Percentiles rank a stretch among this genome's conserved stretches.
Conservation (phyloP, 2,888 invertebrate species). For the Chouioia cunea region DNA sequence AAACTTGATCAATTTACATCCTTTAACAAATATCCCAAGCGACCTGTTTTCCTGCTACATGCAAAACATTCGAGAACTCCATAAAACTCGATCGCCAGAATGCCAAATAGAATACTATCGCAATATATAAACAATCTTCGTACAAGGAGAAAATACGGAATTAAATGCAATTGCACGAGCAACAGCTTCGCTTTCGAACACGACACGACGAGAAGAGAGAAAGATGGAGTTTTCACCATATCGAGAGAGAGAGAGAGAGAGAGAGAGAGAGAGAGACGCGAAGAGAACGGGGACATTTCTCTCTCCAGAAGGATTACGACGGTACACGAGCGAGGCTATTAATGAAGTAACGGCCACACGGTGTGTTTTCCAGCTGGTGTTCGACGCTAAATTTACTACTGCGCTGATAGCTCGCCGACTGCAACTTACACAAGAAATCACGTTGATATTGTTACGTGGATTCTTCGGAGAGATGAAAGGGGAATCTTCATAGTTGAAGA, state of each 20-base stretch:
- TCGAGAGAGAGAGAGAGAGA: no score
- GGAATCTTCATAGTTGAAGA: no score
- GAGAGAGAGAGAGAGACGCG: background rate
- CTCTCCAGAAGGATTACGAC: conserved; percentile 25
- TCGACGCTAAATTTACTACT: background rate
- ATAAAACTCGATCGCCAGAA: background rate
- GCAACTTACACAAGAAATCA: conserved; percentile 1
- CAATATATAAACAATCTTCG: conserved; percentile 17
- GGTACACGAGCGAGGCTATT: conserved; percentile 25
- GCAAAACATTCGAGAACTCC: no score
- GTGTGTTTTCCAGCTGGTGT: background rate
- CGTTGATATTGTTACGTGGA: no score
- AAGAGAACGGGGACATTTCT: conserved; percentile 39
- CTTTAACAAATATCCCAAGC: no score
- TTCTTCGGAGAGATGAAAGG: no score
- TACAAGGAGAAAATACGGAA: conserved; percentile 27
- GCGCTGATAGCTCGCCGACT: background rate
- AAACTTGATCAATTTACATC: no score
- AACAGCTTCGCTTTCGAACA: background rate
- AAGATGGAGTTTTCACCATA: no score
- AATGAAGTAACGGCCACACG: conserved; percentile 40
- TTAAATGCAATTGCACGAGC: conserved; percentile 22
- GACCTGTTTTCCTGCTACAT: no score
- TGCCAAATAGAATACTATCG: conserved; percentile 8
- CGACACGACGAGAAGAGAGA: background rate